Evolutionary conservation across 2,888 invertebrate genomes (phyloP).

Genomic region (Cheilosia variabilis): DNA sequence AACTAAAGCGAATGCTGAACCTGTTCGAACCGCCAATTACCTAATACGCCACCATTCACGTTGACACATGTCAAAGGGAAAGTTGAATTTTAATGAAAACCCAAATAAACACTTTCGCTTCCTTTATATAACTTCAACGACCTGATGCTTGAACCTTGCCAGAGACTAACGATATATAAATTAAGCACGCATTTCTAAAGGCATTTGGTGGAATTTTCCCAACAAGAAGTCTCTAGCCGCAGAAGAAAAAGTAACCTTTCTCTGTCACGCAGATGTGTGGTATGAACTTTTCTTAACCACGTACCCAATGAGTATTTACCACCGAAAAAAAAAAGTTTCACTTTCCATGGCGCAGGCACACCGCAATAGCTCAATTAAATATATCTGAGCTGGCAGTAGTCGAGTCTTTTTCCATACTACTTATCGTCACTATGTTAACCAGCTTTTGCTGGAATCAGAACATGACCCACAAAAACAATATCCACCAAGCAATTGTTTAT

Average conservation of each 20-base stretch:
- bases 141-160: background rate
- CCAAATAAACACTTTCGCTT: slow-evolving; percentile 35
- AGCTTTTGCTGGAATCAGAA: slow-evolving; percentile 38
- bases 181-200: slow-evolving; percentile 36
- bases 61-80: slow-evolving; percentile 28
- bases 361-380: slow-evolving; percentile 15
- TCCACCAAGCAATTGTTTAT: slow-evolving; percentile 55
- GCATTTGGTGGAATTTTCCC: slow-evolving; percentile 22
- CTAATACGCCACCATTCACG: background rate
- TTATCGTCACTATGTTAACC: slow-evolving; percentile 11
- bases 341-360: slow-evolving; percentile 29
- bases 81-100: slow-evolving; percentile 8
- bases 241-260: slow-evolving; percentile 2
- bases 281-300: slow-evolving; percentile 7
- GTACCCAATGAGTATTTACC: slow-evolving; percentile 1
- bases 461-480: slow-evolving; percentile 59
- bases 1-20: background rate
- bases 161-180: slow-evolving; percentile 12
- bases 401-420: background rate
- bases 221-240: background rate
- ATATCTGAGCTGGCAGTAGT: background rate
- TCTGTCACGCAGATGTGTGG: background rate
- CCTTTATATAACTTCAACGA: slow-evolving; percentile 13
- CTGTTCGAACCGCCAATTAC: slow-evolving; percentile 13
- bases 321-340: slow-evolving; percentile 45